Base-by-base conservation (phyloP, 2,888 invertebrate species). In the Cremastinae sp. region DNA sequence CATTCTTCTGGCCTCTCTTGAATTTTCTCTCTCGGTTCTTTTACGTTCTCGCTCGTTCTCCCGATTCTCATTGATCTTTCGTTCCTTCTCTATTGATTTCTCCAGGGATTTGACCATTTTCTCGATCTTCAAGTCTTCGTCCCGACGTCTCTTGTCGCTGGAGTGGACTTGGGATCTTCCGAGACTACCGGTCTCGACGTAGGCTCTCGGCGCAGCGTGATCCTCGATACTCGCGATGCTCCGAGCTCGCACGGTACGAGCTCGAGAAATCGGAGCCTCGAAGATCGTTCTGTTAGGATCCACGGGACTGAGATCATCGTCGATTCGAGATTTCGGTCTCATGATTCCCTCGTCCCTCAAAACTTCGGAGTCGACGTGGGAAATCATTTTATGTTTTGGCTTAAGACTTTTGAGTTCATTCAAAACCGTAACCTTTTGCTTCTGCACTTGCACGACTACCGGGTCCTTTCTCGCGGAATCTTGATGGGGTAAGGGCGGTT, bases 291-390 rank as follows among this genome's bases (percentile, higher is more conserved):
- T 80, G 35, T 80, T 83, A 2, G 68, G 28, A 16, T 89, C 88
- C 0, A 84, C 82, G 1, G 88, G 88, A 73, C 88, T 88, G 16
- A 85, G 65, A 58, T 89, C 88, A 61, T 89, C 89, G 62, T 90
- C 89, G 45, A 89, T 88, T 9, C 90, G 83, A 0, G 89, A 89
- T 53, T 90, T 90, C 0, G 90, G 89, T 37, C 86, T 81, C 90
- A 90, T 90, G 5, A 90, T 90, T 59, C 89, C 89, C 75, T 89
- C 88, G 65, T 90, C 90, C 1, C 89, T 79, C 14, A 90, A 74
- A 0, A 90, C 83, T 65, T 90, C 89, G 0, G 89, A 89, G 65
- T 90, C 90, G 0, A 90, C 90, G 68, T 90, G 90, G 0, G 88
- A 88, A 9, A 65, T 65, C 51, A 90, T 90, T 74, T 85, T 87